phyloP scores from a whole-genome alignment of 1,140 invertebrate species.

The Sarcophaga bullata region DNA sequence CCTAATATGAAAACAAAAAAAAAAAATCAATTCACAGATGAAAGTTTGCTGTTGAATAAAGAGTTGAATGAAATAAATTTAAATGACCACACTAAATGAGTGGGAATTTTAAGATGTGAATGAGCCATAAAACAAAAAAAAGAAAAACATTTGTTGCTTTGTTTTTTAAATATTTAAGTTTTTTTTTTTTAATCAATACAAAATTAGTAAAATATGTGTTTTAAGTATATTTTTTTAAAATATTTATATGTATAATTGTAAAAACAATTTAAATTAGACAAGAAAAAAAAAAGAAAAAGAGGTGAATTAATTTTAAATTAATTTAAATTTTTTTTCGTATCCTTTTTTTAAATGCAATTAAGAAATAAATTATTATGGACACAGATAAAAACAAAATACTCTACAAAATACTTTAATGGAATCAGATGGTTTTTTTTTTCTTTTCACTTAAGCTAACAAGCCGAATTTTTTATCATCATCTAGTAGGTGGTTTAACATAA shows the following conservation, averaged over 20 bases:
- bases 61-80: conserved; percentile 34
- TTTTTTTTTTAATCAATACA: not conserved
- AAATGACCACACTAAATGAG: conserved; percentile 25
- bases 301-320: not conserved
- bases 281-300: conserved; percentile 1
- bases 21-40: not conserved
- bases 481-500: not conserved
- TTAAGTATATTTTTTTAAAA: not conserved
- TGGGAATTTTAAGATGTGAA: conserved; percentile 27
- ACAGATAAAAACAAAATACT: not conserved
- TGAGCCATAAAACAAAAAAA: not conserved
- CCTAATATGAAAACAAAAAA: no score
- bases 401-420: conserved; percentile 11
- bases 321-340: not conserved
- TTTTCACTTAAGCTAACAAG: not conserved
- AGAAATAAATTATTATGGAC: not conserved
- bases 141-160: not conserved
- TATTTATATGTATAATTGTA: not conserved
- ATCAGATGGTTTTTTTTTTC: not conserved
- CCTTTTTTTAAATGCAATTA: not conserved
- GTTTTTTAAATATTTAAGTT: conserved; percentile 2
- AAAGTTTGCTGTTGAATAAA: conserved; percentile 27
- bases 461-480: not conserved
- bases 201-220: conserved; percentile 13
- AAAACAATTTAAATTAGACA: not conserved